Percentiles rank a stretch among this genome's conserved stretches.
Evolutionary conservation across 2,888 invertebrate species (phyloP).

Genomic region (Reticulitermes lucifugus): DNA sequence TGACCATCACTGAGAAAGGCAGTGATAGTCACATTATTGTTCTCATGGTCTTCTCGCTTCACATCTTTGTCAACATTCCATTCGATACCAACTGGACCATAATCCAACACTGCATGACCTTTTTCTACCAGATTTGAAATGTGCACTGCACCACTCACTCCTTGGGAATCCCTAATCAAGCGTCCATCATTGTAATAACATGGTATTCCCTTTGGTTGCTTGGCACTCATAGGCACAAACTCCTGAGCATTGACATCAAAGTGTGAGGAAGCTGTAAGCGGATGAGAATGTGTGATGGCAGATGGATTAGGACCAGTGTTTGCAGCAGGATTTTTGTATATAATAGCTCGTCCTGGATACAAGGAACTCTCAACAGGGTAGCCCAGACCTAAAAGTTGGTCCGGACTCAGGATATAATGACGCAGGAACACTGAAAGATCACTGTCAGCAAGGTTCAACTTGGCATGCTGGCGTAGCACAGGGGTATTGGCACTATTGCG

Average conservation of each 20-base stretch:
- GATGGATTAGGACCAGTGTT: constrained; percentile 29
- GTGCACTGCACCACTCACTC: constrained; percentile 38
- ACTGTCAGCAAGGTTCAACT: constrained; percentile 66
- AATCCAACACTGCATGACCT: constrained; percentile 48
- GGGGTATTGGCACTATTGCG: constrained; percentile 24
- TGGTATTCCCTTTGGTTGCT: constrained; percentile 32
- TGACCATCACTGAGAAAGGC: background rate
- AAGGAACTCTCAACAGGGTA: constrained; percentile 77
- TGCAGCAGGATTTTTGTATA: constrained; percentile 65
- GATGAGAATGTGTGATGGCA: constrained; percentile 60
- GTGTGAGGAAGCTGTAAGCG: constrained; percentile 57
- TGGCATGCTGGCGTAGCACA: constrained; percentile 62
- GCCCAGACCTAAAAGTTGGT: constrained; percentile 75
- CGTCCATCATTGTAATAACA: constrained; percentile 33
- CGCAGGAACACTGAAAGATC: constrained; percentile 70
- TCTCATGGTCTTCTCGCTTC: constrained; percentile 27
- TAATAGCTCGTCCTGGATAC: constrained; percentile 72
- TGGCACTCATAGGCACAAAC: constrained; percentile 68
- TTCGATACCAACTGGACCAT: constrained; percentile 48
- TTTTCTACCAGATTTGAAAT: constrained; percentile 40
- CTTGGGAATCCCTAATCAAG: background rate
- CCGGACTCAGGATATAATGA: constrained; percentile 72
- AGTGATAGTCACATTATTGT: constrained; percentile 15
- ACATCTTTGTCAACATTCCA: constrained; percentile 56
- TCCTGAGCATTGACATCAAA: constrained; percentile 78